These are phyloP conservation scores for Albula glossodonta DNA, from an alignment of 2,113 vertebrate genomes.

Conservation along the genomic window DNA sequence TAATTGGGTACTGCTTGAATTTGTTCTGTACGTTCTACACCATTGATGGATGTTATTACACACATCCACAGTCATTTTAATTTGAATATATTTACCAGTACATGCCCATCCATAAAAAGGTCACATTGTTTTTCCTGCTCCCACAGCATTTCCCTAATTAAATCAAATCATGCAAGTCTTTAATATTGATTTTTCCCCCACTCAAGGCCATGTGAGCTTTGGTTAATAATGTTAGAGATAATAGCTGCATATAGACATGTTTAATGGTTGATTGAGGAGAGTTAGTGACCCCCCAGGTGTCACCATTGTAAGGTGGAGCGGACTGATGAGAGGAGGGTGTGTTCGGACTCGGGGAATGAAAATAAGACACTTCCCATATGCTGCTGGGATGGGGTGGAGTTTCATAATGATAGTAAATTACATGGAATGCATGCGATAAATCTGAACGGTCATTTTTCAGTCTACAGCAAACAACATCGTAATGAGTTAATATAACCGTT, in stretches of 20 bases:
- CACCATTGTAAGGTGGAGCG: not conserved
- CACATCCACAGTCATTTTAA: slow-evolving; percentile 45
- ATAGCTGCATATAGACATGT: slow-evolving; percentile 43
- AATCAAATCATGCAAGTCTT: slow-evolving; percentile 65
- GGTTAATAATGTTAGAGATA: slow-evolving; percentile 34
- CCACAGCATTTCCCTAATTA: slow-evolving; percentile 70
- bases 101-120: slow-evolving; percentile 65
- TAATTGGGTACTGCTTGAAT: slow-evolving; percentile 36
- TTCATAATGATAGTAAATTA: slow-evolving; percentile 38
- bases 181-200: slow-evolving; percentile 66
- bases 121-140: slow-evolving; percentile 69
- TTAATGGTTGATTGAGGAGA: slow-evolving; percentile 30
- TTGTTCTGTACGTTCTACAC: not conserved
- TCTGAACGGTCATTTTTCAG: not conserved
- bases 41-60: slow-evolving; percentile 20
- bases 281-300: slow-evolving; percentile 21
- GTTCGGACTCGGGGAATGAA: not conserved
- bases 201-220: slow-evolving; percentile 56
- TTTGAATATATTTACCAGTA: slow-evolving; percentile 60
- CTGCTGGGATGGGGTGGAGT: slow-evolving; percentile 29
- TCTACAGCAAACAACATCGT: not conserved
- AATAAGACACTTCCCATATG: slow-evolving; percentile 4
- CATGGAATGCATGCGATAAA: slow-evolving; percentile 28
- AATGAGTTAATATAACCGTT: not conserved
- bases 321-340: not conserved